phyloP scores from a whole-genome alignment of 2,888 invertebrate species.

The Ashinkailepas kermadecensis region DNA sequence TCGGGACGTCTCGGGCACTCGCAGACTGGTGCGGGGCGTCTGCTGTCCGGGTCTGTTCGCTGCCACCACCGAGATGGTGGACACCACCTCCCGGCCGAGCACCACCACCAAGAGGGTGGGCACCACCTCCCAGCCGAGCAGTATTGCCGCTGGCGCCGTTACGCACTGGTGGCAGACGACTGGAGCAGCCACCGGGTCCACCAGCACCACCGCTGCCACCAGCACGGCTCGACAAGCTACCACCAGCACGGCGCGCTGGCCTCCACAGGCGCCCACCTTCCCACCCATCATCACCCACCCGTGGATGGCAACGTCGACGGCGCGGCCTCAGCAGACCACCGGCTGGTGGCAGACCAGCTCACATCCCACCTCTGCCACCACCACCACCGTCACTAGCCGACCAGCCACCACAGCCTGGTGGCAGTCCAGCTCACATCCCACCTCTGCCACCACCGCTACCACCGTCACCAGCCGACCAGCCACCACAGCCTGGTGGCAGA shows the following conservation, averaged over 20 bases:
- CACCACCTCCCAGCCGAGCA: slow-evolving; percentile 32
- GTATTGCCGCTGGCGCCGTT: neutral
- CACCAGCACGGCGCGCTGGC: neutral
- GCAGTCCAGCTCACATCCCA: neutral
- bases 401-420: slow-evolving; percentile 19
- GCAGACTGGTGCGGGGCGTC: neutral
- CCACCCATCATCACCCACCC: slow-evolving; percentile 1
- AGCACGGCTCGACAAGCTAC: neutral
- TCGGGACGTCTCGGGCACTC: neutral
- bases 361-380: neutral
- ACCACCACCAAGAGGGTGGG: slow-evolving; percentile 31
- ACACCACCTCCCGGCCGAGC: slow-evolving; percentile 32
- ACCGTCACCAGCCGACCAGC: neutral
- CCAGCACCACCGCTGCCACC: neutral
- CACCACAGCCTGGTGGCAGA: slow-evolving; percentile 22
- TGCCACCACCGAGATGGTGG: neutral
- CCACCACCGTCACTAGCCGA: neutral
- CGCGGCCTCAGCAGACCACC: neutral
- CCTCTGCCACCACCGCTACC: neutral
- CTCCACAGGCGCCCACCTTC: neutral
- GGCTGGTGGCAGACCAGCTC: neutral
- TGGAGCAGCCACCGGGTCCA: neutral
- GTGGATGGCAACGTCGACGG: neutral
- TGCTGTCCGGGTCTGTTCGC: slow-evolving; percentile 3
- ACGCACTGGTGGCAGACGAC: slow-evolving; percentile 6